Base-by-base conservation (phyloP, 1,140 invertebrate species). In the Aphelinus certus region DNA sequence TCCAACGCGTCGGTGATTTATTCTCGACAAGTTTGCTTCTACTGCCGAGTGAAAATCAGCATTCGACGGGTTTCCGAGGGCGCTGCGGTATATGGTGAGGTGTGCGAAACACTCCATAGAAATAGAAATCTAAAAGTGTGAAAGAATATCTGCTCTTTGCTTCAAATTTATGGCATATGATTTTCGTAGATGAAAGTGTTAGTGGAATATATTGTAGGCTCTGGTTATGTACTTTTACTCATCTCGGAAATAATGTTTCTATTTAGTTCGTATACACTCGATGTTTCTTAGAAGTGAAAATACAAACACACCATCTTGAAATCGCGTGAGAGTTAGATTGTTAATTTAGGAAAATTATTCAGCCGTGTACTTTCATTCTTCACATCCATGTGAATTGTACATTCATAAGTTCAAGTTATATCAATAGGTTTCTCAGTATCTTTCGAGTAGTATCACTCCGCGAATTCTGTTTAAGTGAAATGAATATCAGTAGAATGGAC, bases 1-100 rank as follows among this genome's bases (percentile, higher is more conserved):
- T 45, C 61, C 61, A 5, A 3, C 60, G 42, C 49, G 69, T 26
- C 26, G 26, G 26, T 63, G 69, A 71, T 71, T 71, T 71, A 71
- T 63, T 53, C 48, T 46, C 45, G 51, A 45, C 26, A 42, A 10
- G 47, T 3, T 60, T 26, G 26, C 3, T 3, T 26, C 7, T 48
- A 9, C 51, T n/a, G 61, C 51, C 26, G 43, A 71, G 63, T 63
- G 69, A 63, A 71, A 71, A 62, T 70, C 67, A 70, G 46, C 67
- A 45, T 55, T 66, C n/a, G 64, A 66, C 55, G 64, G 51, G 51
- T 45, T 43, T 2, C 42, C 4, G 4, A 26, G 48, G 64, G 9
- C 7, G n/a, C 9, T 5, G 10, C 26, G 26, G 26, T 26, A 26
- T 26, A 26, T 26, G 26, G 26, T 26, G 26, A 26, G 26, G 26